Evolutionary conservation across 2,888 invertebrate genomes (phyloP).

Genomic region (Pammene aurita): DNA sequence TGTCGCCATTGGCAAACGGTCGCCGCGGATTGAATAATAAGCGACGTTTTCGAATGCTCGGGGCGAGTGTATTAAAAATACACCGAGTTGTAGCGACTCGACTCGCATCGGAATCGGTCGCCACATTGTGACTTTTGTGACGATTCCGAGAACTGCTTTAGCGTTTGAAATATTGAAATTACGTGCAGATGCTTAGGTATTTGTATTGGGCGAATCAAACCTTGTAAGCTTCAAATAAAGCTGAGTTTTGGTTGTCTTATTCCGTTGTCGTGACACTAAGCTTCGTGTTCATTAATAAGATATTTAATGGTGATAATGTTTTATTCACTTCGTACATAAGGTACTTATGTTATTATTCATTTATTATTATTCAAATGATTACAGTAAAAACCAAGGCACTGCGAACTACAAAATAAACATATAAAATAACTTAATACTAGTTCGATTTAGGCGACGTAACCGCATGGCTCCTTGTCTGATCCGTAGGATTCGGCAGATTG

Average conservation of each 20-base stretch:
- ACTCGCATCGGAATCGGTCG: conserved; percentile 34
- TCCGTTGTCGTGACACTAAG: neutral
- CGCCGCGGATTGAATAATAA: conserved; percentile 69
- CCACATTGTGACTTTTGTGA: conserved; percentile 34
- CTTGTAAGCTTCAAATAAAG: conserved; percentile 15
- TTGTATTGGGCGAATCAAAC: conserved; percentile 15
- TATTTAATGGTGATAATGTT: neutral
- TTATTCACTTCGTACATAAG: conserved; percentile 1
- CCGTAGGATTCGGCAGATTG: too few species aligned
- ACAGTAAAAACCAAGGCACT: too few species aligned
- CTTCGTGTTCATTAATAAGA: conserved; percentile 2
- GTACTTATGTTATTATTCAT: neutral
- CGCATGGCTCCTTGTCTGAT: too few species aligned
- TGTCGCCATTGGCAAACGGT: conserved; percentile 63
- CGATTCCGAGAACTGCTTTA: conserved; percentile 36
- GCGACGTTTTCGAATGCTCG: conserved; percentile 50
- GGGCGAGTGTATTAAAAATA: conserved; percentile 54
- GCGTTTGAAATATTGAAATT: conserved; percentile 40
- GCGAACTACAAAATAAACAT: too few species aligned
- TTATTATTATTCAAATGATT: too few species aligned
- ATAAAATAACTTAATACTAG: too few species aligned
- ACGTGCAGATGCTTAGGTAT: conserved; percentile 34
- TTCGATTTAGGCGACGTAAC: too few species aligned
- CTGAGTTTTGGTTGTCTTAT: conserved; percentile 6
- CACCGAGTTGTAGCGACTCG: conserved; percentile 41